A percentile compares a stretch with the other conserved stretches of the same genome.
Conservation (phyloP, 2,888 invertebrate genomes). For the Exephanes ischioxanthus region DNA sequence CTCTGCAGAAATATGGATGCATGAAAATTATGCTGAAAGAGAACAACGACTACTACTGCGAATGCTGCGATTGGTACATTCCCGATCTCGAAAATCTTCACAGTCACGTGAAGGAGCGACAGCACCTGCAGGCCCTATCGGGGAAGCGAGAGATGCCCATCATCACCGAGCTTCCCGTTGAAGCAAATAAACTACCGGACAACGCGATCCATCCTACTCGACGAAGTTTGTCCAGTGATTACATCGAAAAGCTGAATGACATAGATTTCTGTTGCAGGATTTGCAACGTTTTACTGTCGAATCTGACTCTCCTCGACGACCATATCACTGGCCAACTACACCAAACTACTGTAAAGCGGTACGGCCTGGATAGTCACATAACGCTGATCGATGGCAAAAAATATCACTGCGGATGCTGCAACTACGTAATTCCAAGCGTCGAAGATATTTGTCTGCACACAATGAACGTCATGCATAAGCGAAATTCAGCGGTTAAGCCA, state of each 20-base stretch:
- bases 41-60: not conserved
- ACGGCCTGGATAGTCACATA: not conserved
- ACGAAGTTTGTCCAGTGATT: not conserved
- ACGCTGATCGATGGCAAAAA: not conserved
- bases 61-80: not conserved
- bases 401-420: not conserved
- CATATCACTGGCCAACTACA: not conserved
- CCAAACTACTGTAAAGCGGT: not conserved
- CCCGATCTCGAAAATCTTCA: not conserved
- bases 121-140: not conserved
- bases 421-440: not conserved
- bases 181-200: not conserved
- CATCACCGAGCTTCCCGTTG: not conserved
- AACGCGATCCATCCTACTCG: too few relatives aligned
- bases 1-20: conserved; percentile 13
- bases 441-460: not conserved
- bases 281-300: conserved; percentile 6
- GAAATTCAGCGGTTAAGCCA: not conserved
- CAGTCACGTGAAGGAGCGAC: not conserved
- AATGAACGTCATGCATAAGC: not conserved
- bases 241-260: not conserved
- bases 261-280: not conserved
- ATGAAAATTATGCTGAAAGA: not conserved
- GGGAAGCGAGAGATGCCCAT: not conserved
- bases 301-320: not conserved